phyloP scores from a whole-genome alignment of 2,888 invertebrate genomes.

The Helobdella robusta region DNA sequence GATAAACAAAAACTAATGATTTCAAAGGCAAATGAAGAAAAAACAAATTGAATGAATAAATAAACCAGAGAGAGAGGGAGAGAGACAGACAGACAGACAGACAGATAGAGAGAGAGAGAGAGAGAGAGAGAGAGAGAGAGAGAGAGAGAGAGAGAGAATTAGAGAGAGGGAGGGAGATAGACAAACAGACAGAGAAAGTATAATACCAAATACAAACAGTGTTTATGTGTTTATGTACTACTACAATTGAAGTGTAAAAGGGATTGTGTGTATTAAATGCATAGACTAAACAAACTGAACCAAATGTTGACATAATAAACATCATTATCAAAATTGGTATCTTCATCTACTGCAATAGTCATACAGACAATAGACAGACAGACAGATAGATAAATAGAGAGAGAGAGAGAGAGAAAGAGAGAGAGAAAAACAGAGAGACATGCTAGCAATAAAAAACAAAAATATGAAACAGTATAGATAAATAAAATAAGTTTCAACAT shows the following conservation, averaged over 20 bases:
- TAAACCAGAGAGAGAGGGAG: background rate
- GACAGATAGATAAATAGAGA: background rate
- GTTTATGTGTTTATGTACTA: background rate
- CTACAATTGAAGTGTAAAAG: too few relatives aligned
- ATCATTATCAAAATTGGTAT: too few relatives aligned
- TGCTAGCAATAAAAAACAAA: background rate
- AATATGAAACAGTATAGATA: background rate
- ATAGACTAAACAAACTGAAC: too few relatives aligned
- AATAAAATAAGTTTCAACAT: too few relatives aligned
- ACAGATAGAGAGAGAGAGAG: background rate
- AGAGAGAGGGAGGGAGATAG: background rate
- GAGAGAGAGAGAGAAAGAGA: conserved; percentile 5
- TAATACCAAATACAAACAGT: background rate
- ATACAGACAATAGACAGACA: background rate
- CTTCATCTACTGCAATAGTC: too few relatives aligned
- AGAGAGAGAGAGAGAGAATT: background rate
- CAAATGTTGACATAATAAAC: too few relatives aligned
- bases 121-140: background rate
- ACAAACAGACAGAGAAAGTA: conserved; percentile 13
- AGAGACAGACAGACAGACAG: conserved; percentile 19
- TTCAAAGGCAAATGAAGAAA: background rate
- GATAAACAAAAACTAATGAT: too few relatives aligned
- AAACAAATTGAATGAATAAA: background rate
- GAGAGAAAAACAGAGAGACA: conserved; percentile 9
- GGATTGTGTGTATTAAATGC: too few relatives aligned